phyloP scores from a whole-genome alignment of 2,797 vertebrate genomes.

The Lates japonicus region DNA sequence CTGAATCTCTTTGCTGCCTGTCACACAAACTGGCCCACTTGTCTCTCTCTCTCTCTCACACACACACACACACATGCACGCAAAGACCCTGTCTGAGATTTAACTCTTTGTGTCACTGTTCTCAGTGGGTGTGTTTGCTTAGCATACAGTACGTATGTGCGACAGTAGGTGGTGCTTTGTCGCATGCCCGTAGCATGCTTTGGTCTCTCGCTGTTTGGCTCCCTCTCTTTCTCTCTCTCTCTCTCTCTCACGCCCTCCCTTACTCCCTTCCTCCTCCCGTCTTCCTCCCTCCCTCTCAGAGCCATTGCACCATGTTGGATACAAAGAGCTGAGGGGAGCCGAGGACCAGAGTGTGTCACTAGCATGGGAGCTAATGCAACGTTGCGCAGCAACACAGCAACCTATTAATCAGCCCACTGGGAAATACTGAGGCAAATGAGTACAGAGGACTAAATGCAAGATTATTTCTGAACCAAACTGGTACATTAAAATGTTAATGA shows the following conservation, averaged over 20 bases:
- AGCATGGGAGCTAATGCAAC: slow-evolving; percentile 73
- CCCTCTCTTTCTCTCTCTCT: slow-evolving; percentile 27
- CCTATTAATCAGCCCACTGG: slow-evolving; percentile 62
- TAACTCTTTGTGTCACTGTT: slow-evolving; percentile 43
- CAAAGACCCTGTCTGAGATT: slow-evolving; percentile 60
- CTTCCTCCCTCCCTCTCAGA: slow-evolving; percentile 65
- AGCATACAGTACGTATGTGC: slow-evolving; percentile 49
- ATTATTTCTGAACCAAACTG: slow-evolving; percentile 36
- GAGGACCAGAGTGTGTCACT: slow-evolving; percentile 76
- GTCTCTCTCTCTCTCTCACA: slow-evolving; percentile 41
- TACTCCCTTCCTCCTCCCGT: not conserved
- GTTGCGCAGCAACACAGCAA: slow-evolving; percentile 67
- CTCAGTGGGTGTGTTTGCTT: slow-evolving; percentile 30
- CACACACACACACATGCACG: slow-evolving; percentile 33
- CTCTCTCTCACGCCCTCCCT: slow-evolving; percentile 6
- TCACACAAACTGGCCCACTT: slow-evolving; percentile 67
- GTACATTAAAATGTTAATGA: slow-evolving; percentile 61
- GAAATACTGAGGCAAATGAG: slow-evolving; percentile 50
- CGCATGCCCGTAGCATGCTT: slow-evolving; percentile 61
- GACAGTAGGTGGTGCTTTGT: slow-evolving; percentile 76
- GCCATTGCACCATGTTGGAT: slow-evolving; percentile 85
- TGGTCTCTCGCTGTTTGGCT: slow-evolving; percentile 60
- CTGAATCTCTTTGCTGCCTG: slow-evolving; percentile 72
- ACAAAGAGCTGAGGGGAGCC: slow-evolving; percentile 80
- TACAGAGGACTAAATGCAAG: slow-evolving; percentile 29